Evolutionary conservation across 2,113 vertebrate genomes (phyloP).

Genomic region (Pterocles gutturalis): DNA sequence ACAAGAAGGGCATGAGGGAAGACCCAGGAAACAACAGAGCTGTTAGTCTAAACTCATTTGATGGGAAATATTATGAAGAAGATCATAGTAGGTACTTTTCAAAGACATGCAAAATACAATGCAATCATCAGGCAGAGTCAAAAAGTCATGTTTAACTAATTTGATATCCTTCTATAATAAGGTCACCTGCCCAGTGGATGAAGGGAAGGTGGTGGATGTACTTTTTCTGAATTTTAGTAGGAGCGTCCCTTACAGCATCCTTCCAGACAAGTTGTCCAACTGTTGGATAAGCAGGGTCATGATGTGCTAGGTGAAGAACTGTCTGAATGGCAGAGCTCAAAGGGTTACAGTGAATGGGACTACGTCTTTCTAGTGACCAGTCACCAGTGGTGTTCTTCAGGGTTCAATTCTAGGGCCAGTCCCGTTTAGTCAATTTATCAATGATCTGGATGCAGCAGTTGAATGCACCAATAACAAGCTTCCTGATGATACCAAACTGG

Average conservation of each 20-base stretch:
- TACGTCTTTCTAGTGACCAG: no score
- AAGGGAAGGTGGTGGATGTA: accelerated
- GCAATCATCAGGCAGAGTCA: neutral
- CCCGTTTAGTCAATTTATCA: no score
- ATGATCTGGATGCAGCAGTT: neutral
- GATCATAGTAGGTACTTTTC: neutral
- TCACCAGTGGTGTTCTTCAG: no score
- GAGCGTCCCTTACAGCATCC: neutral
- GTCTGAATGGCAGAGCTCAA: no score
- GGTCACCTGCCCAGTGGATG: neutral
- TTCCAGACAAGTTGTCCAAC: no score
- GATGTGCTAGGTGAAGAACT: no score
- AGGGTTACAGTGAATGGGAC: no score
- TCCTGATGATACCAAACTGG: neutral
- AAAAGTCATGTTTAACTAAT: neutral
- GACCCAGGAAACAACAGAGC: neutral
- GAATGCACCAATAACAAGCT: neutral
- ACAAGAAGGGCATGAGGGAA: neutral
- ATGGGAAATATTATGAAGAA: neutral
- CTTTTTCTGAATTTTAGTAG: neutral
- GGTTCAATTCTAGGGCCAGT: no score
- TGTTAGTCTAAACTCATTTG: neutral
- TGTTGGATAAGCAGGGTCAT: no score
- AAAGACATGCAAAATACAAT: neutral
- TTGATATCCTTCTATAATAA: neutral